phyloP scores from a whole-genome alignment of 2,888 invertebrate species.

The Piscicola geometra region DNA sequence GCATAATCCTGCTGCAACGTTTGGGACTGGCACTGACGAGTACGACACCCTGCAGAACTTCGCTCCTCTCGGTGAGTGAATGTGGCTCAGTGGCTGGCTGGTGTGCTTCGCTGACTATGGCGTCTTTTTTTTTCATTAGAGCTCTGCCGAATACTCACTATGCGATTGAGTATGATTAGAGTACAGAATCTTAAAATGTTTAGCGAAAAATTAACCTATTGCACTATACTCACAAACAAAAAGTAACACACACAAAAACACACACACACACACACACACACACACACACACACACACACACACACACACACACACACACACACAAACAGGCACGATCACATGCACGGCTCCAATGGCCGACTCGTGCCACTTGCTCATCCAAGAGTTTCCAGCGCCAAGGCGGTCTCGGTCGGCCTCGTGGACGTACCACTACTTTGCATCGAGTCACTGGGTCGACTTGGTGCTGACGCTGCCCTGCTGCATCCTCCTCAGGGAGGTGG shows the following conservation, averaged over 20 bases:
- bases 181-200: too few relatives aligned
- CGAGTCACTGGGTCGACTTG: constrained; percentile 77
- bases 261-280: too few relatives aligned
- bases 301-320: too few relatives aligned
- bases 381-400: constrained; percentile 73
- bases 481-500: constrained; percentile 78
- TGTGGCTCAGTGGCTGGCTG: too few relatives aligned
- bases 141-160: too few relatives aligned
- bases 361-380: constrained; percentile 80
- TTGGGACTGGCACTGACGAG: too few relatives aligned
- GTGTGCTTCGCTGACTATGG: neutral
- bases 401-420: constrained; percentile 85
- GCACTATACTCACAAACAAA: too few relatives aligned
- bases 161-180: too few relatives aligned
- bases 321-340: constrained; percentile 68
- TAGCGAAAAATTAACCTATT: too few relatives aligned
- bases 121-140: neutral
- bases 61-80: constrained; percentile 72
- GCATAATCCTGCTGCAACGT: constrained; percentile 30
- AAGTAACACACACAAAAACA: too few relatives aligned
- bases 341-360: constrained; percentile 80
- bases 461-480: constrained; percentile 82
- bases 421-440: constrained; percentile 91
- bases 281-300: too few relatives aligned
- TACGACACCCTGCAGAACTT: constrained; percentile 77